These are phyloP conservation scores for Phaethornis superciliosus DNA, from an alignment of 2,113 vertebrate species.

Conservation along the genomic window DNA sequence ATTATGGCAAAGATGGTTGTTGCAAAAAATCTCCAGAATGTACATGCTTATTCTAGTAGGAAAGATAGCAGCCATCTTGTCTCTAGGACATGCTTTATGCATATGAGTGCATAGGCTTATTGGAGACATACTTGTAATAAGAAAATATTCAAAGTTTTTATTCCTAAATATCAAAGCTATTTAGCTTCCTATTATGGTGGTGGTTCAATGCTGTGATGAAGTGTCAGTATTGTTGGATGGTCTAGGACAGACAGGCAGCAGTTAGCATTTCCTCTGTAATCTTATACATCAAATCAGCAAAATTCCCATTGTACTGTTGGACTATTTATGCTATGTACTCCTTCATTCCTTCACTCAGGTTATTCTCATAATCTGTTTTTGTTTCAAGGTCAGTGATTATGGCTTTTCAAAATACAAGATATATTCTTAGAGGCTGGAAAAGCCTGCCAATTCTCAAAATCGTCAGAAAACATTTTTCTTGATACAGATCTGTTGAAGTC, in stretches of 20 bases:
- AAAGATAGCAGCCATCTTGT: not conserved
- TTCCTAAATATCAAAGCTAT: not conserved
- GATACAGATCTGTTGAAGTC: conserved; percentile 6
- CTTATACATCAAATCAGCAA: not conserved
- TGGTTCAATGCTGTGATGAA: not conserved
- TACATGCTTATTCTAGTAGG: not conserved
- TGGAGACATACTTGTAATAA: not conserved
- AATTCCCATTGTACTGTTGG: not conserved
- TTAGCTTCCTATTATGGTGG: not conserved
- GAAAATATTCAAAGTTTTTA: not conserved
- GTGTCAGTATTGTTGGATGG: not conserved
- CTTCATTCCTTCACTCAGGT: not conserved
- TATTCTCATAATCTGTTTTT: not conserved
- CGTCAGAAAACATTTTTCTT: not conserved
- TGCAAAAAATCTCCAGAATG: not conserved
- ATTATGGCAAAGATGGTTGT: not conserved
- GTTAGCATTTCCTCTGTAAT: not conserved
- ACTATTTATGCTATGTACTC: not conserved
- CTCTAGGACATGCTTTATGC: not conserved
- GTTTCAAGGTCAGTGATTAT: not conserved
- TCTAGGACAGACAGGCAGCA: not conserved
- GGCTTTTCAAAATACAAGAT: not conserved
- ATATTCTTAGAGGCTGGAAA: not conserved
- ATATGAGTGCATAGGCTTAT: not conserved
- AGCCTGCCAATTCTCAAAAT: not conserved